These are phyloP conservation scores for Odocoileus virginianus DNA, from an alignment of 2,113 vertebrate genomes.

Conservation along the genomic window DNA sequence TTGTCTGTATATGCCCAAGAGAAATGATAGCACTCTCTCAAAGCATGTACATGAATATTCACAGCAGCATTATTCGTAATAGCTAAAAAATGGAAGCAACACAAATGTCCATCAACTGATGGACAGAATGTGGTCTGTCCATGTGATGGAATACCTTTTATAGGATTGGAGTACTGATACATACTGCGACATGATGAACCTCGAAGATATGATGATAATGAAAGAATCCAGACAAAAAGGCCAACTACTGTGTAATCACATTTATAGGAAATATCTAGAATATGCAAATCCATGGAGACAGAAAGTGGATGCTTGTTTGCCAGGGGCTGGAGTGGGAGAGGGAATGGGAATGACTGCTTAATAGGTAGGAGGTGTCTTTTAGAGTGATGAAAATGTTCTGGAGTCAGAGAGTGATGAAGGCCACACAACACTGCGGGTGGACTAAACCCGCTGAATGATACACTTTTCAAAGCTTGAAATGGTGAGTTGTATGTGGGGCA, in stretches of 20 bases:
- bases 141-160: neutral
- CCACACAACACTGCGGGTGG: neutral
- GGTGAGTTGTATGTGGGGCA: neutral
- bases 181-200: too few relatives aligned
- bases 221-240: neutral
- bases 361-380: neutral
- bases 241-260: neutral
- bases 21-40: neutral
- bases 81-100: neutral
- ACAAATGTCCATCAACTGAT: neutral
- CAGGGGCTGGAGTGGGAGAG: neutral
- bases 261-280: neutral
- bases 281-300: neutral
- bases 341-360: neutral
- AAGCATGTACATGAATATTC: neutral
- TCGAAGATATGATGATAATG: neutral
- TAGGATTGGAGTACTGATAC: neutral
- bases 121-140: neutral
- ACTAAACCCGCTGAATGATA: neutral
- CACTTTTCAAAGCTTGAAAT: neutral
- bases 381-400: neutral
- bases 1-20: neutral
- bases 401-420: neutral
- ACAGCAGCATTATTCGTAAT: neutral
- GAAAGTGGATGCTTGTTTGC: neutral